These are phyloP conservation scores for Coenonympha arcania DNA, from an alignment of 2,888 invertebrate species.

Conservation along the genomic window DNA sequence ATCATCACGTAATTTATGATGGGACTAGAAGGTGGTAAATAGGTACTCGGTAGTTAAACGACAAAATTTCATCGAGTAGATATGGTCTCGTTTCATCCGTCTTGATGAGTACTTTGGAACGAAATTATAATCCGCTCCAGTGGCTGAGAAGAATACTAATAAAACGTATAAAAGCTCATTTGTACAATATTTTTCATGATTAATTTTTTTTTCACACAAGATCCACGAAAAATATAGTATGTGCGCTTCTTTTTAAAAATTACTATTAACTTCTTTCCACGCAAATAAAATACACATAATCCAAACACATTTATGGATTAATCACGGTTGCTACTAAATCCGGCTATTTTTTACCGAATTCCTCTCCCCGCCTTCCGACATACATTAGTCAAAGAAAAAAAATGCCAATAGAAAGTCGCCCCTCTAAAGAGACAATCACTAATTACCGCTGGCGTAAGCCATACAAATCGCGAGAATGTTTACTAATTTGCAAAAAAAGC, in stretches of 20 bases:
- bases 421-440: constrained; percentile 59
- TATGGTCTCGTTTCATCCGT: no score
- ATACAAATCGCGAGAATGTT: constrained; percentile 73
- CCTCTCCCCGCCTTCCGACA: constrained; percentile 32
- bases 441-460: constrained; percentile 62
- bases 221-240: not conserved
- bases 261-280: not conserved
- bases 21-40: no score
- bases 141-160: no score
- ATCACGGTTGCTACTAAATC: constrained; percentile 37
- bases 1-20: no score
- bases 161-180: no score
- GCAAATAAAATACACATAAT: constrained; percentile 5
- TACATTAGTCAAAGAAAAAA: constrained; percentile 57
- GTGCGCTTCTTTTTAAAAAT: no score
- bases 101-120: no score
- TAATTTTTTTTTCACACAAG: no score
- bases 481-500: constrained; percentile 62
- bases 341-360: constrained; percentile 39
- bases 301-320: constrained; percentile 12
- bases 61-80: no score
- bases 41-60: no score
- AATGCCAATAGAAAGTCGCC: constrained; percentile 51
- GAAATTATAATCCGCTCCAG: no score
- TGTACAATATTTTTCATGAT: no score